Conservation (phyloP, 1,140 invertebrate genomes). For the Drosophila saltans region DNA sequence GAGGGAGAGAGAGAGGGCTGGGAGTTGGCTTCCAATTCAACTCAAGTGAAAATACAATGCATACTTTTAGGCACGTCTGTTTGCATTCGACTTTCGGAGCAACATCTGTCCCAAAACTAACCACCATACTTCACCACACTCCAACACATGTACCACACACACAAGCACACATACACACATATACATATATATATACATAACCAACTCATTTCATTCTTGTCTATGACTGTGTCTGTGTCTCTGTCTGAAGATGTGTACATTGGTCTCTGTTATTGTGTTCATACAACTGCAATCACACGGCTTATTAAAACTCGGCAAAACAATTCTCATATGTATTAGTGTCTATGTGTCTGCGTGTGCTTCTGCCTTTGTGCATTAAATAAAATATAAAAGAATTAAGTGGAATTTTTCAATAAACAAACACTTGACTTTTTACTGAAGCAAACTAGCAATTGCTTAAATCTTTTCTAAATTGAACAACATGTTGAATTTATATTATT, state of each 20-base stretch:
- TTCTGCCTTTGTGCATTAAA: background rate
- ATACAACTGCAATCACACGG: slow-evolving; percentile 1
- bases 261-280: slow-evolving; percentile 1
- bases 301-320: background rate
- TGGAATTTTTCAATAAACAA: background rate
- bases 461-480: too few relatives aligned
- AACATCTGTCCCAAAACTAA: slow-evolving; percentile 4
- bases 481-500: too few relatives aligned
- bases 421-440: slow-evolving; percentile 17
- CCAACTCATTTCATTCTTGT: too few relatives aligned
- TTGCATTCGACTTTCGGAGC: slow-evolving; percentile 20
- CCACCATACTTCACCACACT: background rate
- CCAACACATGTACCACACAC: too few relatives aligned
- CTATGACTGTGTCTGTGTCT: background rate
- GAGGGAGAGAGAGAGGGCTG: background rate
- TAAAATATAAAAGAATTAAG: background rate
- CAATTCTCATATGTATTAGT: background rate
- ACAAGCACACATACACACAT: too few relatives aligned
- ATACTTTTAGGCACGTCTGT: slow-evolving; percentile 15
- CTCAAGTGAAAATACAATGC: slow-evolving; percentile 3
- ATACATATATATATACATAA: slow-evolving; percentile 18
- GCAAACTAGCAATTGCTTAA: too few relatives aligned
- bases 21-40: background rate
- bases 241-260: background rate
- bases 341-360: too few relatives aligned